A percentile compares a stretch with the other conserved stretches of the same genome.
phyloP scores from a whole-genome alignment of 2,113 vertebrate genomes.

The Lycaon pictus region DNA sequence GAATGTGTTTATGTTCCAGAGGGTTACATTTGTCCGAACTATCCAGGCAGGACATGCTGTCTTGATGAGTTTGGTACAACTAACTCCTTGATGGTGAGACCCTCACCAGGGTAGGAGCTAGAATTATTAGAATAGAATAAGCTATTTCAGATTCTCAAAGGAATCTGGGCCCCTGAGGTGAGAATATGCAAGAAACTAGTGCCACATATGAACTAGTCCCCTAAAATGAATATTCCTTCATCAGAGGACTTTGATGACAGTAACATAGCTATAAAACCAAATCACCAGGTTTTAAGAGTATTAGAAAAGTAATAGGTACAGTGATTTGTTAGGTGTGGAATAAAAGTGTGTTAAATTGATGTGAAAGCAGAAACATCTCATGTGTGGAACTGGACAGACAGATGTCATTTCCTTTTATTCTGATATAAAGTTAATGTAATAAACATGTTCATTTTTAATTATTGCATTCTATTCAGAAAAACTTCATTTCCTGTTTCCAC shows the following conservation, averaged over 20 bases:
- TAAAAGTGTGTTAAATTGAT: background rate
- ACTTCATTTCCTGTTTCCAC: background rate
- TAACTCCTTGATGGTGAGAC: background rate
- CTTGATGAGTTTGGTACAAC: background rate
- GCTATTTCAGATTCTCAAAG: background rate
- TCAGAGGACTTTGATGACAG: background rate
- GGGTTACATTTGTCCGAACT: background rate
- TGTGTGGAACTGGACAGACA: background rate
- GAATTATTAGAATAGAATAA: background rate
- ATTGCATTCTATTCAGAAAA: background rate
- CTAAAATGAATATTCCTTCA: background rate
- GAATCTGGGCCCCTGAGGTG: background rate
- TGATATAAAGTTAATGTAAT: background rate
- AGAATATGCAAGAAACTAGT: background rate
- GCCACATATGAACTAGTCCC: background rate
- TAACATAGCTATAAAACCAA: background rate
- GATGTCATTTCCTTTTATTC: constrained; percentile 18
- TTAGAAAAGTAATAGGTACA: background rate
- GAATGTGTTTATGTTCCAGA: background rate
- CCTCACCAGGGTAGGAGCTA: background rate
- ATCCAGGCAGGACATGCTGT: background rate
- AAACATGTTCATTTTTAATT: constrained; percentile 17
- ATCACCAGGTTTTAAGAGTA: background rate
- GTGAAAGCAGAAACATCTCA: background rate
- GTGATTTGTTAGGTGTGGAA: background rate